These are phyloP conservation scores for Spicauda simplicius DNA, from an alignment of 2,888 invertebrate genomes.

Conservation along the genomic window DNA sequence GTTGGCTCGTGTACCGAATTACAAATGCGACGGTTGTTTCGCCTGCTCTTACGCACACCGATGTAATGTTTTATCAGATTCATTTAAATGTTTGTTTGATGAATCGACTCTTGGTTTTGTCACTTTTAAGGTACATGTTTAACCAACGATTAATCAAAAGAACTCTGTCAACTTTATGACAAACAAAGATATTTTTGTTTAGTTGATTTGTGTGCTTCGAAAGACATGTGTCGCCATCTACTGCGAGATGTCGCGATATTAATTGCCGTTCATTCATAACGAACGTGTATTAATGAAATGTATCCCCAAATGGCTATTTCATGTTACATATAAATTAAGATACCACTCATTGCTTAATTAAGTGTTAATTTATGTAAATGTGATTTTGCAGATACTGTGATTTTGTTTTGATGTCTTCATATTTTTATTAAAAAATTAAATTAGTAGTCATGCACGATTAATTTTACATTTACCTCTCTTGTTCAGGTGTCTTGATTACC, in stretches of 20 bases:
- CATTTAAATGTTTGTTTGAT: slow-evolving; percentile 19
- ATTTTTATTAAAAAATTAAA: neutral
- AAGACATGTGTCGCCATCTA: neutral
- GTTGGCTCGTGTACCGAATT: slow-evolving; percentile 13
- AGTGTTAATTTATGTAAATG: slow-evolving; percentile 14
- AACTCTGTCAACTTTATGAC: no score
- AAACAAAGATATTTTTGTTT: no score
- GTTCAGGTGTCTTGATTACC: no score
- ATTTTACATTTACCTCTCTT: no score
- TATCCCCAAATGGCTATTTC: slow-evolving; percentile 11
- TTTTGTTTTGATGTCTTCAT: neutral
- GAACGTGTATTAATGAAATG: slow-evolving; percentile 3
- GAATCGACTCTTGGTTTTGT: slow-evolving; percentile 12
- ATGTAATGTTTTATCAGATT: neutral
- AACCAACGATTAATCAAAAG: no score
- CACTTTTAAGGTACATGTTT: neutral
- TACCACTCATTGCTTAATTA: slow-evolving; percentile 15
- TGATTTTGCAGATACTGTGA: slow-evolving; percentile 3
- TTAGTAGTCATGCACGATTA: neutral
- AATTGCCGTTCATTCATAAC: slow-evolving; percentile 1
- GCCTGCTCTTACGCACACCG: neutral
- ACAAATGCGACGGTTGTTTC: slow-evolving; percentile 35
- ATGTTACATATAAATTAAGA: slow-evolving; percentile 6
- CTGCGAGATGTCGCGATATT: no score
- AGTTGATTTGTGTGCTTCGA: no score